These are phyloP conservation scores for Mamestra configurata DNA, from an alignment of 1,140 invertebrate species.

Conservation along the genomic window DNA sequence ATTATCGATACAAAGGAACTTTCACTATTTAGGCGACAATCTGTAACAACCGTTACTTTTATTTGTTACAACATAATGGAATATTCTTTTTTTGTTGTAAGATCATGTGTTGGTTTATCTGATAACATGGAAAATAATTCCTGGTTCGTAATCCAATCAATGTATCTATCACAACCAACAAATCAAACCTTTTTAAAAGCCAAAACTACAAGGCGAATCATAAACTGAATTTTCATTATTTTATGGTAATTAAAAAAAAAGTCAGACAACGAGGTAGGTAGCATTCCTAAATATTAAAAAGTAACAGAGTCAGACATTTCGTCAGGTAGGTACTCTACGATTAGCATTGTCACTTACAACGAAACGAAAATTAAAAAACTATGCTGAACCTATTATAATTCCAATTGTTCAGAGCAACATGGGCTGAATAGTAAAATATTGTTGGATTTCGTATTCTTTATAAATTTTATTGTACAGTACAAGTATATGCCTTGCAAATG, in stretches of 20 bases:
- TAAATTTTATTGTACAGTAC: no score
- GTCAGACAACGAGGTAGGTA: no score
- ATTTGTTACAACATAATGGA: constrained; percentile 15
- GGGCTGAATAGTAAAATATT: constrained; percentile 35
- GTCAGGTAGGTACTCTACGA: constrained; percentile 34
- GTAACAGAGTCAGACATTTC: constrained; percentile 23
- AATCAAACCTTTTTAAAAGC: no score
- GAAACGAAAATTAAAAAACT: constrained; percentile 22
- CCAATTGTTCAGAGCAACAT: constrained; percentile 27
- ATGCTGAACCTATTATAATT: constrained; percentile 25
- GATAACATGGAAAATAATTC: not conserved
- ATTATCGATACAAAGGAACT: constrained; percentile 54
- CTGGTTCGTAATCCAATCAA: not conserved
- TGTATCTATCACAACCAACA: no score
- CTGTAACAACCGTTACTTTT: constrained; percentile 64
- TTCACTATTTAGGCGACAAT: constrained; percentile 62
- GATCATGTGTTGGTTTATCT: not conserved
- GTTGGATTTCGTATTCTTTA: no score
- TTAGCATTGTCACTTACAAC: constrained; percentile 29
- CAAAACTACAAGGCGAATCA: no score
- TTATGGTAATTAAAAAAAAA: no score
- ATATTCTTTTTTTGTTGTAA: not conserved
- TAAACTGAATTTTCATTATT: no score
- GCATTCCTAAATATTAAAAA: no score
- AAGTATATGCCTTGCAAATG: no score